Evolutionary conservation across 1,140 invertebrate species (phyloP).

Genomic region (Aculops lycopersici): DNA sequence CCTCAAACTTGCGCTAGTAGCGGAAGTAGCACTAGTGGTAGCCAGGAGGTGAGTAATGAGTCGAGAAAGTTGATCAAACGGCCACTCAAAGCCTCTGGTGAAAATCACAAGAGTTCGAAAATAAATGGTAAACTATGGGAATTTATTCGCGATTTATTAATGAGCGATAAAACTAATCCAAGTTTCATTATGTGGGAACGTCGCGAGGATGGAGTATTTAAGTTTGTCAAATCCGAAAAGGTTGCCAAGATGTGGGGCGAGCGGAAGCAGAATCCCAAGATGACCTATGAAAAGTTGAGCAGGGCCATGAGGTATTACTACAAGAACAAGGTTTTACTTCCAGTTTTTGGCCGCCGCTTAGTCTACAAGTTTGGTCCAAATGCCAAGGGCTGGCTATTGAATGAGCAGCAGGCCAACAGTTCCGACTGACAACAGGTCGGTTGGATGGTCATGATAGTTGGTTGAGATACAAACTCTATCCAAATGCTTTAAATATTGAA

Average conservation of each 20-base stretch:
- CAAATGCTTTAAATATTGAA: too few relatives aligned
- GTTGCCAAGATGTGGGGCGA: conserved; percentile 59
- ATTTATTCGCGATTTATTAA: conserved; percentile 41
- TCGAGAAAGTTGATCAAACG: background rate
- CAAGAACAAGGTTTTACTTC: conserved; percentile 38
- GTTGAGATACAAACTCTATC: too few relatives aligned
- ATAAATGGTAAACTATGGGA: conserved; percentile 28
- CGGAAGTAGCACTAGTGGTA: background rate
- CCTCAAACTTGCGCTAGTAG: background rate
- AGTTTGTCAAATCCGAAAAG: conserved; percentile 58
- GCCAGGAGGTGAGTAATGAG: background rate
- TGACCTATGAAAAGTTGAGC: conserved; percentile 77
- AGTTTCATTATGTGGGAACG: conserved; percentile 56
- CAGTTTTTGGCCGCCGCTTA: conserved; percentile 39
- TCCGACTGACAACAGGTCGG: too few relatives aligned
- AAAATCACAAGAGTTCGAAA: background rate
- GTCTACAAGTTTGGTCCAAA: conserved; percentile 57
- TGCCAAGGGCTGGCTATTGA: conserved; percentile 36
- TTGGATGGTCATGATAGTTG: too few relatives aligned
- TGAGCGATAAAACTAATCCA: conserved; percentile 38
- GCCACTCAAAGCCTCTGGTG: background rate
- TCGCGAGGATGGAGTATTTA: conserved; percentile 44
- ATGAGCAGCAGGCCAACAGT: too few relatives aligned
- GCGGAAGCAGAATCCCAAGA: conserved; percentile 47
- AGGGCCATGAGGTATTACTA: conserved; percentile 78